Evolutionary conservation across 2,113 vertebrate species (phyloP), one percentile per base, ranked within the genome.

Genomic region (Pungitius pungitius): DNA sequence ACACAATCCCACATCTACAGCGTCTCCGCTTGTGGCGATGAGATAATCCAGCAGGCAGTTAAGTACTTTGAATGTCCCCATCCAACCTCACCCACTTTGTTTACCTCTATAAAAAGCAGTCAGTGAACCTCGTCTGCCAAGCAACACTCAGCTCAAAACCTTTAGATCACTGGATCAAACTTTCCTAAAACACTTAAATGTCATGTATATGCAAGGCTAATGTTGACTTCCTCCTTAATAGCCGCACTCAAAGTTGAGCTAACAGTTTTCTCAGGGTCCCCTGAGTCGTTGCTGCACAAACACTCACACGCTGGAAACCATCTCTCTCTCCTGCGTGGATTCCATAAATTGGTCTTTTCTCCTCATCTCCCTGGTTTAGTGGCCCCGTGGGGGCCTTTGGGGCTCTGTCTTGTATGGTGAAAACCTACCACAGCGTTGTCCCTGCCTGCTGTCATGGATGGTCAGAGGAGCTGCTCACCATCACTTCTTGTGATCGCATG

Each of bases 111-210:
- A 60, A 73, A 81, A 85, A 76, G 57, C 51, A 72, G 69, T 67
- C 63, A 33, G 13, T 83, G 78, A 82, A 81, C 82, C 57, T 75
- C 77, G n/a, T 73, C 72, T 35, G 56, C 24, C 73, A 70, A 83
- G 59, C 33, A 49, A 61, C 42, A 13, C 55, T 70, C 57, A 55
- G 70, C 84, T 87, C 78, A 83, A 87, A 58, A 75, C 63, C 66
- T 86, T 85, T 51, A 73, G 49, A 80, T 80, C 75, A 58, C 26
- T 1, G 62, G 62, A 83, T 79, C 59, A 83, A 87, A 83, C 64
- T 81, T 85, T 84, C 80, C 88, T 56, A 74, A 89, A 90, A 86
- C 80, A 89, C 87, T 91, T 86, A 71, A 71, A 78, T 42, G 73
- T 85, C 85, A 89, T 81, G 69, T 77, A 89, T 85, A 76, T 45